Evolutionary conservation across 2,113 vertebrate species (phyloP).

Genomic region (Pao palembangensis): DNA sequence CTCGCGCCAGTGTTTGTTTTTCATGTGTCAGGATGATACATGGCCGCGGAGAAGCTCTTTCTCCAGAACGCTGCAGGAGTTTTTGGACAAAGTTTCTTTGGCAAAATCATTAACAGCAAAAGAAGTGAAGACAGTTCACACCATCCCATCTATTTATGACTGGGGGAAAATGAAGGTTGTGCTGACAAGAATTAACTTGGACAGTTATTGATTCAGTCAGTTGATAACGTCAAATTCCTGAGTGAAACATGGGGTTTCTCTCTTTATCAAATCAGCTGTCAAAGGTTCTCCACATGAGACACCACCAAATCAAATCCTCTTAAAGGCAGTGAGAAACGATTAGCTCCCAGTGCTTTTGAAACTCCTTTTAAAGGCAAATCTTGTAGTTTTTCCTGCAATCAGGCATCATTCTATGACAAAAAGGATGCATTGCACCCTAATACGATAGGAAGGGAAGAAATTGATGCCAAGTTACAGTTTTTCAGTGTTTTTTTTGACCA

Average conservation of each 20-base stretch:
- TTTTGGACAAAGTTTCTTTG: constrained; percentile 14
- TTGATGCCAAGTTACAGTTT: too few species aligned
- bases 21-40: constrained; percentile 38
- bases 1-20: constrained; percentile 22
- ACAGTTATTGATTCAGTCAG: background rate
- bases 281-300: background rate
- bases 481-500: too few species aligned
- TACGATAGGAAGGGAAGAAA: too few species aligned
- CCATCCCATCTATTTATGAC: background rate
- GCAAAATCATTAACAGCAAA: constrained; percentile 24
- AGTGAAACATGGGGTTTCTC: background rate
- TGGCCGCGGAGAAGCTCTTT: constrained; percentile 7
- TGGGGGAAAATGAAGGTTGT: constrained; percentile 22
- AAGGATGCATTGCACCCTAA: too few species aligned
- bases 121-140: background rate
- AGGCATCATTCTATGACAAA: too few species aligned
- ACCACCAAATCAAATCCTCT: too few species aligned
- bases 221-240: constrained; percentile 1
- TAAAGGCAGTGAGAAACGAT: too few species aligned
- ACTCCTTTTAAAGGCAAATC: too few species aligned
- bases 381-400: too few species aligned
- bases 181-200: constrained; percentile 4
- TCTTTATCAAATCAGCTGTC: too few species aligned
- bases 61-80: constrained; percentile 11
- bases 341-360: too few species aligned